A percentile compares a stretch with the other conserved stretches of the same genome.
Conservation (phyloP, 2,888 invertebrate species). For the Agrotis puta region DNA sequence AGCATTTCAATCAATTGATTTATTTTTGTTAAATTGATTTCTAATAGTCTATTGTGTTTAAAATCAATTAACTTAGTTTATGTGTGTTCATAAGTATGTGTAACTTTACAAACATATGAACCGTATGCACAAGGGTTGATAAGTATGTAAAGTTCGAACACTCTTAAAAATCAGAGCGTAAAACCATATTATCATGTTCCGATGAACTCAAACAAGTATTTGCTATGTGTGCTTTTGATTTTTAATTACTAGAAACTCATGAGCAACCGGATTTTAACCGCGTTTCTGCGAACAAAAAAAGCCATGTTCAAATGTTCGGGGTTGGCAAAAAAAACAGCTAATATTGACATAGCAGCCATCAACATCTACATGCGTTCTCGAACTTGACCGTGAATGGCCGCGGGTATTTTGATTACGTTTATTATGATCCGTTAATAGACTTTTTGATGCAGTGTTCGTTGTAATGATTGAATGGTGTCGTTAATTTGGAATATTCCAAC, state of each 20-base stretch:
- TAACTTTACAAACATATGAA: too few relatives aligned
- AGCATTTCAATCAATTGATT: constrained; percentile 16
- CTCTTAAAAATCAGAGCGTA: neutral
- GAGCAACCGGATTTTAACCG: constrained; percentile 71
- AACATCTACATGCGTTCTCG: constrained; percentile 26
- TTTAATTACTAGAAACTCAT: constrained; percentile 35
- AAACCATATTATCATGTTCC: neutral
- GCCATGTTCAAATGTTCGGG: constrained; percentile 52
- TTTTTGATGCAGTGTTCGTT: constrained; percentile 20
- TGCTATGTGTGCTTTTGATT: constrained; percentile 30
- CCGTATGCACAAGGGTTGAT: too few relatives aligned
- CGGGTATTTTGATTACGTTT: constrained; percentile 38
- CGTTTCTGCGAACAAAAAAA: constrained; percentile 81
- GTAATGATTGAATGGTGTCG: neutral
- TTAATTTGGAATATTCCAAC: constrained; percentile 19
- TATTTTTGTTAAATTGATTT: constrained; percentile 10
- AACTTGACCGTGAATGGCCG: constrained; percentile 39
- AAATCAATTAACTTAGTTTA: neutral
- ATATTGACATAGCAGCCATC: constrained; percentile 70
- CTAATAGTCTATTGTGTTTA: neutral
- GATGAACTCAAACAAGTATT: neutral
- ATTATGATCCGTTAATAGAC: constrained; percentile 23
- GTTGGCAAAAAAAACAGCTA: constrained; percentile 64
- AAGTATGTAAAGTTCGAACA: too few relatives aligned
- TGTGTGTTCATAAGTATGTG: neutral